Evolutionary conservation across 2,113 vertebrate genomes (phyloP).

Genomic region (Limnothrissa miodon): DNA sequence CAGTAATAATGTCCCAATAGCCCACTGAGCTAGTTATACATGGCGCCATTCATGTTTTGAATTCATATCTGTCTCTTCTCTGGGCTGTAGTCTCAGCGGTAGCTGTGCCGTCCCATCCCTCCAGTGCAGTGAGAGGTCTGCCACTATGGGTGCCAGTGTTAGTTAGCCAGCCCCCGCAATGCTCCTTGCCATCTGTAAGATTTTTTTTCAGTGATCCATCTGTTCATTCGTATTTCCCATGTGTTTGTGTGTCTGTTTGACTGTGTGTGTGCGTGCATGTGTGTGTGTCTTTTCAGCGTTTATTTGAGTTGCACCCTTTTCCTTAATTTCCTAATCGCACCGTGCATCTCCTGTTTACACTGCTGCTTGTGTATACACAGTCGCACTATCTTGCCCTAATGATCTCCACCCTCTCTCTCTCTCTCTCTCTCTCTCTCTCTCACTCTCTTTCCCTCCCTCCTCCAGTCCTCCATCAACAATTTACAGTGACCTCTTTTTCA

Average conservation of each 20-base stretch:
- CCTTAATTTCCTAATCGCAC: constrained; percentile 73
- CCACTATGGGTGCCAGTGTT: background rate
- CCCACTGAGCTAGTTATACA: background rate
- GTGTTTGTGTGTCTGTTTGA: constrained; percentile 20
- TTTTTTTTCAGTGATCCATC: background rate
- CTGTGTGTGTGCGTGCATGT: constrained; percentile 36
- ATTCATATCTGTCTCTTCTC: background rate
- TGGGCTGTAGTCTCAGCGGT: background rate
- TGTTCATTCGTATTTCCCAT: background rate
- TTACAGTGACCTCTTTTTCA: background rate
- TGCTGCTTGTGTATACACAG: constrained; percentile 60
- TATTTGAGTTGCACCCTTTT: constrained; percentile 76
- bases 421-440: constrained; percentile 13
- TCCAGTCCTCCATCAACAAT: background rate
- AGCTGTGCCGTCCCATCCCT: background rate
- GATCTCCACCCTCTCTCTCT: constrained; percentile 46
- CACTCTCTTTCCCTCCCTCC: background rate
- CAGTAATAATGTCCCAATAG: background rate
- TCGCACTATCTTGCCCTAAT: constrained; percentile 50
- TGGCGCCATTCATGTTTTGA: background rate
- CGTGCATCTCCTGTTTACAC: constrained; percentile 71
- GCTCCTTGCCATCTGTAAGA: background rate
- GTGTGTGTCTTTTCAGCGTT: constrained; percentile 44
- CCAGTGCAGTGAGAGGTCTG: background rate
- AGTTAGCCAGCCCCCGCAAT: background rate